These are phyloP conservation scores for Mermis nigrescens DNA, from an alignment of 2,888 invertebrate species.

Conservation along the genomic window DNA sequence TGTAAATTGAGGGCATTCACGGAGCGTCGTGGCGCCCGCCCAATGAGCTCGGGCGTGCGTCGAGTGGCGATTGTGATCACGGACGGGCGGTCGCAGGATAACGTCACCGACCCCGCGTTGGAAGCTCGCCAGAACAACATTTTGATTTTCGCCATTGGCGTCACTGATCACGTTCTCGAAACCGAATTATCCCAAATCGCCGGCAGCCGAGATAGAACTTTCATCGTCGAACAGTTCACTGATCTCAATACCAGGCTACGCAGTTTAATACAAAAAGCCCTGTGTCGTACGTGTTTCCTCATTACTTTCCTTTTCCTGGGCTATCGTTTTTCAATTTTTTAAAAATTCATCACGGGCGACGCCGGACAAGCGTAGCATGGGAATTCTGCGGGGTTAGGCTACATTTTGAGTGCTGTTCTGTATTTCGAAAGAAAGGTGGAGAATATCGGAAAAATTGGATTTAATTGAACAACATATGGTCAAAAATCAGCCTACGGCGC, in stretches of 20 bases:
- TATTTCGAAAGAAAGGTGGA: no score
- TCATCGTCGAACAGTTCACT: constrained; percentile 32
- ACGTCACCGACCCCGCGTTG: constrained; percentile 31
- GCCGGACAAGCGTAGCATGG: constrained; percentile 16
- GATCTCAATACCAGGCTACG: constrained; percentile 29
- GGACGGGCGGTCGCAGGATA: constrained; percentile 33
- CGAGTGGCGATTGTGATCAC: constrained; percentile 34
- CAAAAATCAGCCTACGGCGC: no score
- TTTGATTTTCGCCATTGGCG: constrained; percentile 33
- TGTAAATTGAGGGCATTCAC: constrained; percentile 13
- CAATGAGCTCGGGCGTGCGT: constrained; percentile 9
- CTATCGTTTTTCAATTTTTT: neutral
- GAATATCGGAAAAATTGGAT: no score
- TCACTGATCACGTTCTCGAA: constrained; percentile 30
- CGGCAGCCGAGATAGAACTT: constrained; percentile 21
- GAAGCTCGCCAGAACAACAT: constrained; percentile 26
- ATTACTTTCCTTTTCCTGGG: constrained; percentile 14
- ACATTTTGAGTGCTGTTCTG: no score
- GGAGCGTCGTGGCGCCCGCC: constrained; percentile 28
- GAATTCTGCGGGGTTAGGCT: no score
- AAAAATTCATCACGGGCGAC: constrained; percentile 11
- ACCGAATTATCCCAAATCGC: constrained; percentile 29
- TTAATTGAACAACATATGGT: no score
- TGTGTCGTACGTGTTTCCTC: constrained; percentile 20
- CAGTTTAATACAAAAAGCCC: constrained; percentile 29